Conservation (phyloP, 2,113 vertebrate genomes). For the Zapus hudsonius region DNA sequence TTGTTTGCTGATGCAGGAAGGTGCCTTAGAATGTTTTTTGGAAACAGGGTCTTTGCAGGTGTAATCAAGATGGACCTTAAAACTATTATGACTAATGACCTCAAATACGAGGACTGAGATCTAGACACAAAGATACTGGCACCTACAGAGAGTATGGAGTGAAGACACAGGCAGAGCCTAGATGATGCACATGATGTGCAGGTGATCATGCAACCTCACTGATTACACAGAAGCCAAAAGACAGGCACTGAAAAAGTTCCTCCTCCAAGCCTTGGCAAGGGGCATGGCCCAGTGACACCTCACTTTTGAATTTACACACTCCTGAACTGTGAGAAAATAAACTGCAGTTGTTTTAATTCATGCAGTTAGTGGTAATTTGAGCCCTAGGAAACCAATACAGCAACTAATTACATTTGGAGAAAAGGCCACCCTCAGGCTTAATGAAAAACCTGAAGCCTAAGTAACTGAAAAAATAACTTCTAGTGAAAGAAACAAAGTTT, state of each 20-base stretch:
- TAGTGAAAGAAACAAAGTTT: neutral
- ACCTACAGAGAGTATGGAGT: neutral
- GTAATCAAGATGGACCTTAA: neutral
- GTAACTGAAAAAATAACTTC: neutral
- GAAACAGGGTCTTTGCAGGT: neutral
- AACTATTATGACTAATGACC: neutral
- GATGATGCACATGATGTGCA: neutral
- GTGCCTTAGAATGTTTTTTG: neutral
- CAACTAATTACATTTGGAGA: neutral
- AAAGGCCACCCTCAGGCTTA: neutral
- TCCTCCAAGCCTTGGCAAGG: neutral
- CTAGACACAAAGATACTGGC: neutral
- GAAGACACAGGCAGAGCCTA: neutral
- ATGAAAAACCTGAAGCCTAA: neutral
- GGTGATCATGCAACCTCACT: neutral
- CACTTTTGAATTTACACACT: neutral
- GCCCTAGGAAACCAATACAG: neutral
- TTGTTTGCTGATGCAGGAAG: neutral
- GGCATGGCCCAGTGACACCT: neutral
- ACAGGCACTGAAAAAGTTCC: neutral
- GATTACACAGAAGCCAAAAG: neutral
- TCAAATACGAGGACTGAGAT: neutral
- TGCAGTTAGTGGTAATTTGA: neutral
- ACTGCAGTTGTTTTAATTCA: neutral
- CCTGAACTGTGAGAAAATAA: neutral